These are phyloP conservation scores for Crepidodera aurea DNA, from an alignment of 2,888 invertebrate genomes.

Conservation along the genomic window DNA sequence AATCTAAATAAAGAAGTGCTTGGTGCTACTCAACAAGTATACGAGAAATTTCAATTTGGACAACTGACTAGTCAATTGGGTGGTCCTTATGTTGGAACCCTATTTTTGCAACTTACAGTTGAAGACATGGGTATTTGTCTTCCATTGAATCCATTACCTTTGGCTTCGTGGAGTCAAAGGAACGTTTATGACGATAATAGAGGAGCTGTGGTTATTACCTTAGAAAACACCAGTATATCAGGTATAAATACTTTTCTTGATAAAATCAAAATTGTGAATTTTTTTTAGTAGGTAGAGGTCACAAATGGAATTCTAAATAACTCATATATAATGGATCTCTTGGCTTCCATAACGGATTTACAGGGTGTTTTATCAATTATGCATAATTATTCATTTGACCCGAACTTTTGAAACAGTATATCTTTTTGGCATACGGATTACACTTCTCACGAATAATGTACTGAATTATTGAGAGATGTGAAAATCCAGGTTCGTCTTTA, in stretches of 20 bases:
- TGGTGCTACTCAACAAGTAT: conserved; percentile 72
- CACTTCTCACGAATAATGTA: no score
- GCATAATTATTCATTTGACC: no score
- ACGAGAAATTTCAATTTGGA: conserved; percentile 80
- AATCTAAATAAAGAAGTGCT: conserved; percentile 89
- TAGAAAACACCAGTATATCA: conserved; percentile 95
- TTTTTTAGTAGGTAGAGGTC: no score
- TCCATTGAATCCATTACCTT: conserved; percentile 84
- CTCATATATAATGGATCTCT: no score
- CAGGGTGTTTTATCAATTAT: no score
- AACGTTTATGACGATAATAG: conserved; percentile 79
- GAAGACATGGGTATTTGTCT: conserved; percentile 97
- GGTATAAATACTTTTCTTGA: conserved; percentile 47
- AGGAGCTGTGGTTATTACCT: conserved; percentile 93
- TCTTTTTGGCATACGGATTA: no score
- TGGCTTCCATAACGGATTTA: no score
- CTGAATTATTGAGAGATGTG: no score
- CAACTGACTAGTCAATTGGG: conserved; percentile 80
- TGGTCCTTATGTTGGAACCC: conserved; percentile 82
- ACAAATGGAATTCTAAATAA: no score
- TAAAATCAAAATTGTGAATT: no score
- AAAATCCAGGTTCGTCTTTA: no score
- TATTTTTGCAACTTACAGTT: conserved; percentile 93
- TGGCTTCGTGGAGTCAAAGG: conserved; percentile 70
- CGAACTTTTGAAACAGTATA: no score